These are phyloP conservation scores for Halictus quadricinctus DNA, from an alignment of 2,888 invertebrate genomes.

Conservation along the genomic window DNA sequence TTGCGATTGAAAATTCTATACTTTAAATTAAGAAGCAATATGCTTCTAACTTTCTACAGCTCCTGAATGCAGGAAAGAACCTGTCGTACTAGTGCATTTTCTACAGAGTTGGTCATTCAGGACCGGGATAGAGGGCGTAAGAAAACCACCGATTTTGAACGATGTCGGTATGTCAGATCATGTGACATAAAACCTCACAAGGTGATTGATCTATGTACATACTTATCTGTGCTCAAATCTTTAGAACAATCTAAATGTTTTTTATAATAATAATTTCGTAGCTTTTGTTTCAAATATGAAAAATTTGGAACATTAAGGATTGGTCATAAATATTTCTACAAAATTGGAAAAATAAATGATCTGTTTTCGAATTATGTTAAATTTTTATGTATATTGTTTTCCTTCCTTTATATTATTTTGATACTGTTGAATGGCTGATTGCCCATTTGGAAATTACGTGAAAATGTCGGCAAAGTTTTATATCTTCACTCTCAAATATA, in stretches of 20 bases:
- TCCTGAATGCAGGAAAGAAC: too few species aligned
- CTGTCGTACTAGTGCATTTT: too few species aligned
- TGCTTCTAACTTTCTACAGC: too few species aligned
- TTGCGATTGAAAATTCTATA: too few species aligned
- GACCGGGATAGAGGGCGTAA: too few species aligned
- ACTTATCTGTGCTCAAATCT: too few species aligned
- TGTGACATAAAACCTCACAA: too few species aligned
- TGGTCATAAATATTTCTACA: not conserved
- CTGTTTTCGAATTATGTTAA: not conserved
- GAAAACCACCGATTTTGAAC: too few species aligned
- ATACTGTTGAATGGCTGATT: not conserved
- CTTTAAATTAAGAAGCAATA: too few species aligned
- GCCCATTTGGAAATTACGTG: not conserved
- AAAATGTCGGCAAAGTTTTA: not conserved
- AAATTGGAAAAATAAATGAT: not conserved
- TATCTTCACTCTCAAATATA: not conserved
- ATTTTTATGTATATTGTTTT: not conserved
- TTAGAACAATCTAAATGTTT: not conserved
- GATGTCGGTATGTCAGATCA: too few species aligned
- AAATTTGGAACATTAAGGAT: not conserved
- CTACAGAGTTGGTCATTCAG: too few species aligned
- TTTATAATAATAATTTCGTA: not conserved
- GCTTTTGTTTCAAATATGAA: not conserved
- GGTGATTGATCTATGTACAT: too few species aligned
- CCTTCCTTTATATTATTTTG: not conserved